Percentiles rank a stretch among this genome's conserved stretches.
These are phyloP conservation scores for Bimastos eiseni DNA, from an alignment of 2,888 invertebrate species.

Conservation along the genomic window DNA sequence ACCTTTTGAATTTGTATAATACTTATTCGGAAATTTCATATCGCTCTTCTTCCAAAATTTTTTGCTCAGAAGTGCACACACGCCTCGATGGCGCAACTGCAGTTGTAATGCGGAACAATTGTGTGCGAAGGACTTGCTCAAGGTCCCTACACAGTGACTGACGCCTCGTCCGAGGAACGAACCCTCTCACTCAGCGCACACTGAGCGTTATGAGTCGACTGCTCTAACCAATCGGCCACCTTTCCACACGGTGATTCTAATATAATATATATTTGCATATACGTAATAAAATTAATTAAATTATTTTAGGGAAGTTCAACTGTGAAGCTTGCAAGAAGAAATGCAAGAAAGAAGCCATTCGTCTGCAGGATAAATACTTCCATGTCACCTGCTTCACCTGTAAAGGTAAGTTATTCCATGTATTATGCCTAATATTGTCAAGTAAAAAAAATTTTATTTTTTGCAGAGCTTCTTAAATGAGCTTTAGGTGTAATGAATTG, in stretches of 20 bases:
- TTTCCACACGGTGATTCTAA: too few species aligned
- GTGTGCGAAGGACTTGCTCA: too few species aligned
- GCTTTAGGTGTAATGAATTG: neutral
- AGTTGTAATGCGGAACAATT: too few species aligned
- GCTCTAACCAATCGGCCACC: too few species aligned
- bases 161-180: too few species aligned
- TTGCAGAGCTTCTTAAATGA: neutral
- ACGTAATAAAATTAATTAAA: neutral
- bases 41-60: too few species aligned
- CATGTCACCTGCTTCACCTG: slow-evolving; percentile 38
- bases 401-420: slow-evolving; percentile 29
- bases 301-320: slow-evolving; percentile 32
- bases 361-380: slow-evolving; percentile 38
- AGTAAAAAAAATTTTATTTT: neutral
- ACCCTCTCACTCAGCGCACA: too few species aligned
- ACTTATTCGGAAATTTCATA: too few species aligned
- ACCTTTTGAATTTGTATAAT: neutral
- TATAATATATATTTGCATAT: neutral
- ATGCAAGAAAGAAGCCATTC: slow-evolving; percentile 39
- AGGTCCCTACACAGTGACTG: too few species aligned
- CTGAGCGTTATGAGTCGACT: too few species aligned
- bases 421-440: neutral
- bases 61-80: too few species aligned
- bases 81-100: too few species aligned
- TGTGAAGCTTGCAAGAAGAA: slow-evolving; percentile 41